Percentiles rank a stretch among this genome's conserved stretches.
Evolutionary conservation across 2,797 vertebrate genomes (phyloP).

Genomic region (Hipposideros larvatus): DNA sequence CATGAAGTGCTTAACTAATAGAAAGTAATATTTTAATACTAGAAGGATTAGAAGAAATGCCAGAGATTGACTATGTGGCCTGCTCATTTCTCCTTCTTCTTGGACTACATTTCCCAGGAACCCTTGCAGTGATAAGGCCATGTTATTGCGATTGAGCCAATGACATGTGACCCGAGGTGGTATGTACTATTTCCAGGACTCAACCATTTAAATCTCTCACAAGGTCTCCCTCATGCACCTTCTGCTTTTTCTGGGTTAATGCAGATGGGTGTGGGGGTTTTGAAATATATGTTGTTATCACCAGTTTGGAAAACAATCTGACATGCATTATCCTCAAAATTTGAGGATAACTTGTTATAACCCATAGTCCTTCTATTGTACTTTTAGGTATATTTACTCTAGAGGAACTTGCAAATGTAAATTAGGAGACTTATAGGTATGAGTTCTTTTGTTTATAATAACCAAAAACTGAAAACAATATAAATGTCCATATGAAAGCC

Average conservation of each 20-base stretch:
- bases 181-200: not conserved
- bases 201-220: accelerated
- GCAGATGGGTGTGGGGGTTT: not conserved
- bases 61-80: not conserved
- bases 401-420: not conserved
- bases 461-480: not conserved
- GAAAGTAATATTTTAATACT: not conserved
- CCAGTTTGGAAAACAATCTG: not conserved
- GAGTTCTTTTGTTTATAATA: not conserved
- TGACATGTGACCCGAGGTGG: not conserved
- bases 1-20: not conserved
- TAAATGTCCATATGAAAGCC: not conserved
- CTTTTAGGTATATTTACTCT: not conserved
- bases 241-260: not conserved
- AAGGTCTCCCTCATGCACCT: accelerated
- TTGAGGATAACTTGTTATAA: not conserved
- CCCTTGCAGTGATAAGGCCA: not conserved
- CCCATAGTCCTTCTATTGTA: not conserved
- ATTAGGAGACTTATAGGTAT: not conserved
- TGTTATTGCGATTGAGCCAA: not conserved
- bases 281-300: not conserved
- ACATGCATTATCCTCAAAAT: not conserved
- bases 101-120: not conserved
- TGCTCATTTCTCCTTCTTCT: not conserved
- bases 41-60: not conserved